phyloP scores from a whole-genome alignment of 1,140 invertebrate genomes.

The Thaumatotibia leucotreta region DNA sequence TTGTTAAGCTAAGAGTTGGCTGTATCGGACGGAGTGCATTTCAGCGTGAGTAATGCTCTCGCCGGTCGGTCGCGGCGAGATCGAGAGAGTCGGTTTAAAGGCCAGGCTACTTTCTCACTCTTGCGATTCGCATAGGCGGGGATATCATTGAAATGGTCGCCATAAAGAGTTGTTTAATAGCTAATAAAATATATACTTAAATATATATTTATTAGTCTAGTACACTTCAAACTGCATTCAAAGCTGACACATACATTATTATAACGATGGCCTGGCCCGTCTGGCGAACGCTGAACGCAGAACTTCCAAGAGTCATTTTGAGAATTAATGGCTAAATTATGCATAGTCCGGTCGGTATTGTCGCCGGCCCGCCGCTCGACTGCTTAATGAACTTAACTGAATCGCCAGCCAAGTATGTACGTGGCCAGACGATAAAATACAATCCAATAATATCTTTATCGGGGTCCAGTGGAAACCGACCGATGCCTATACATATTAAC shows the following conservation, averaged over 20 bases:
- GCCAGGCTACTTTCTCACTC: constrained; percentile 10
- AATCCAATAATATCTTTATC: constrained; percentile 10
- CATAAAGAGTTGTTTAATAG: constrained; percentile 1
- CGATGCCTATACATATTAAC: neutral
- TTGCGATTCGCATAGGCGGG: neutral
- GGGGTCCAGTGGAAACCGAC: neutral
- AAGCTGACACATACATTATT: constrained; percentile 46
- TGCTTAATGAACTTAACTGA: constrained; percentile 48
- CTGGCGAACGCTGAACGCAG: constrained; percentile 50
- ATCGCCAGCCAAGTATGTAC: constrained; percentile 39
- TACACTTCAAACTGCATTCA: constrained; percentile 44
- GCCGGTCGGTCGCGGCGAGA: constrained; percentile 12
- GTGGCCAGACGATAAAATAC: constrained; percentile 32
- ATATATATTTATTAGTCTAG: constrained; percentile 5
- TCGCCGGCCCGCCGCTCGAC: constrained; percentile 47
- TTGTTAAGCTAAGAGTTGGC: constrained; percentile 11
- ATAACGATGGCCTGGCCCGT: constrained; percentile 52
- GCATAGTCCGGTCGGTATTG: constrained; percentile 64
- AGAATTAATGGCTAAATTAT: constrained; percentile 71
- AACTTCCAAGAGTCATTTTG: constrained; percentile 66
- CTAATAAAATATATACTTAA: neutral
- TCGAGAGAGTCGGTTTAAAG: constrained; percentile 13
- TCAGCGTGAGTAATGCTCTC: constrained; percentile 15
- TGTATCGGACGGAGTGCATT: constrained; percentile 13
- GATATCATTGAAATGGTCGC: neutral